A percentile compares a stretch with the other conserved stretches of the same genome.
Conservation (phyloP, 1,140 invertebrate species). For the Nasonia giraulti region DNA sequence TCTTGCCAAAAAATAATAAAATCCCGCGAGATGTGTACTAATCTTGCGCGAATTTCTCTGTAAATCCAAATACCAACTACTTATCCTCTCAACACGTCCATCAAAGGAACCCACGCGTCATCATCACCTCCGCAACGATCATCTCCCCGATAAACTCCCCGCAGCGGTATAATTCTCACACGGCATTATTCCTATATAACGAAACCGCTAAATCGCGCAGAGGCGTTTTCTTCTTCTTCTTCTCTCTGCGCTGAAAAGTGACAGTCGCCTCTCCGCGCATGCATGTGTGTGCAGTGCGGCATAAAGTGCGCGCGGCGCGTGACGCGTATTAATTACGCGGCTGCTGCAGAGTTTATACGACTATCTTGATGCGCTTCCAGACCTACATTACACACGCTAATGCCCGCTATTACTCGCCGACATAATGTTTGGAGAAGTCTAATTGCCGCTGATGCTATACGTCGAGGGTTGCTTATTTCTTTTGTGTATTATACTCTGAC, state of each 20-base stretch:
- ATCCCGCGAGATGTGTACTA: too few relatives aligned
- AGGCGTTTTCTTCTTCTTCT: not conserved
- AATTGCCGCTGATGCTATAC: not conserved
- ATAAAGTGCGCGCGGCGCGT: conserved; percentile 20
- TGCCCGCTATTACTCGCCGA: not conserved
- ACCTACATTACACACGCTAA: not conserved
- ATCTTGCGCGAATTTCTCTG: too few relatives aligned
- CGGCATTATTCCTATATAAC: too few relatives aligned
- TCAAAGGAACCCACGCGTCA: too few relatives aligned
- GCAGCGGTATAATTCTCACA: too few relatives aligned
- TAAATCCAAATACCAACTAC: too few relatives aligned
- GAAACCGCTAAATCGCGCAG: too few relatives aligned
- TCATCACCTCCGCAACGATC: too few relatives aligned
- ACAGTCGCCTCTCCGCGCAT: not conserved
- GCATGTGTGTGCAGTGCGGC: not conserved
- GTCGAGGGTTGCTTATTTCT: not conserved
- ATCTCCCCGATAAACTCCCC: too few relatives aligned
- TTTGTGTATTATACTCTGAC: too few relatives aligned
- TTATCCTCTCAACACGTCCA: too few relatives aligned
- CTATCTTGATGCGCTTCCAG: not conserved
- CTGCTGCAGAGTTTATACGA: not conserved
- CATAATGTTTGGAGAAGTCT: not conserved
- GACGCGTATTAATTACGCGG: conserved; percentile 46
- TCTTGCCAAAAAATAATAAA: too few relatives aligned
- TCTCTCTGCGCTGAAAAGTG: conserved; percentile 20